Evolutionary conservation across 2,113 vertebrate genomes (phyloP), one percentile per base, ranked within the genome.

Genomic region (Artemisiospiza belli): DNA sequence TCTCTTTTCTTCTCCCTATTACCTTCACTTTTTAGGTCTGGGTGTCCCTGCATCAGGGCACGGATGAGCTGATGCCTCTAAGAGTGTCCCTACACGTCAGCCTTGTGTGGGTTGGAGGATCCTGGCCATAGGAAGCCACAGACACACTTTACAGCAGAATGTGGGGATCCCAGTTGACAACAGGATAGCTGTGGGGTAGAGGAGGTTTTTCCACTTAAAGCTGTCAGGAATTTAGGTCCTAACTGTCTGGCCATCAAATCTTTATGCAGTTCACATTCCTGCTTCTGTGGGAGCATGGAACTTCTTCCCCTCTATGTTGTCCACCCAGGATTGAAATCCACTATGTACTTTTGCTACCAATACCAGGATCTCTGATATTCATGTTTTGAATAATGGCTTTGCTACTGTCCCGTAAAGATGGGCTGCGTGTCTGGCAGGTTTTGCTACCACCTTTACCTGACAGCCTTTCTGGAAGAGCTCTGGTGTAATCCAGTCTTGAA

Each of bases 401-500:
- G n/a, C 22, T 66, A 23, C 15, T 35, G 28, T 63, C 43, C 47
- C n/a, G 17, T 2, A 7, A 80, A 51, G 27, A 55, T 70, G 24
- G 10, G 30, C 39, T 72, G 28, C 46, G 12, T 70, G 78, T 94
- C 46, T 67, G 39, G 10, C 0, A 0, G 11, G 66, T 63, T 87
- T 76, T 69, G 89, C 11, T 89, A 51, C 12, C 39, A 44, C 5
- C 7, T 90, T 95, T 97, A 99, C 99, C 96, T 96, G 98, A 90
- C 99, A 99, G 72, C 99, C 98, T 49, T 98, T 91, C 94, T 97
- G 98, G 96, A 99, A 99, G 18, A 21, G 11, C 0, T 98, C 97
- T 90, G 96, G 97, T 28, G 98, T 98, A 87, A 99, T 98, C 98
- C 98, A 98, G 85, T 98, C 97, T 97, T 86, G 98, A 93, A 99